Percentiles rank a stretch among this genome's conserved stretches.
Conservation (phyloP, 2,797 vertebrate genomes). For the Anguilla obscura region DNA sequence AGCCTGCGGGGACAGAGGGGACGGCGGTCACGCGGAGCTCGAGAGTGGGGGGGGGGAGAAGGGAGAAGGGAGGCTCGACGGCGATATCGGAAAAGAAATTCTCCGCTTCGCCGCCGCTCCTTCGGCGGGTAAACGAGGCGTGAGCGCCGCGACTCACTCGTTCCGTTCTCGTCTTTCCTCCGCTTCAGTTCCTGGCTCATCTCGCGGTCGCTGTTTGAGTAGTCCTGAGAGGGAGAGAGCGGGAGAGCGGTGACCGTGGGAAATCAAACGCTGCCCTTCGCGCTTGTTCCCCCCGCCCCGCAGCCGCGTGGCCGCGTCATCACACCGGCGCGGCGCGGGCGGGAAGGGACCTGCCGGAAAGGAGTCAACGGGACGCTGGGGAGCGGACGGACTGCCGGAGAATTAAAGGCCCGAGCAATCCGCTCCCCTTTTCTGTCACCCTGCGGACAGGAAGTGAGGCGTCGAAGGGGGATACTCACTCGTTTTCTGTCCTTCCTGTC, state of each 20-base stretch:
- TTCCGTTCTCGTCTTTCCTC: slow-evolving; percentile 89
- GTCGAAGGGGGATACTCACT: slow-evolving; percentile 74
- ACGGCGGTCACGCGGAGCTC: slow-evolving; percentile 12
- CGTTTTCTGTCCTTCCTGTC: slow-evolving; percentile 91
- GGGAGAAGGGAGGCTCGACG: slow-evolving; percentile 41
- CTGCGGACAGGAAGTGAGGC: neutral
- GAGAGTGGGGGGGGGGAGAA: slow-evolving; percentile 38
- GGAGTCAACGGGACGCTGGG: no score
- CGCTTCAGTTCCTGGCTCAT: slow-evolving; percentile 81
- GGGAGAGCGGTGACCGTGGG: slow-evolving; percentile 37
- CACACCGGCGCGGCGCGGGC: neutral
- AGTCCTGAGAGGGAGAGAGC: slow-evolving; percentile 75
- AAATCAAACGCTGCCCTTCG: slow-evolving; percentile 50
- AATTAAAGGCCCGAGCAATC: neutral
- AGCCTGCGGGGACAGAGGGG: slow-evolving; percentile 66
- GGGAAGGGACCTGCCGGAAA: neutral
- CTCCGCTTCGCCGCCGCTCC: slow-evolving; percentile 28
- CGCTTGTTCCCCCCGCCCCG: slow-evolving; percentile 25
- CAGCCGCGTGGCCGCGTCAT: neutral
- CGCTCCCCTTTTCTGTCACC: neutral
- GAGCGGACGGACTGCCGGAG: neutral
- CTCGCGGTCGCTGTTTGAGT: slow-evolving; percentile 86
- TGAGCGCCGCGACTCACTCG: slow-evolving; percentile 69
- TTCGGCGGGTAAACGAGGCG: neutral
- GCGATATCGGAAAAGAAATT: slow-evolving; percentile 29